Evolutionary conservation across 2,888 invertebrate genomes (phyloP).

Genomic region (Amiota mariae): DNA sequence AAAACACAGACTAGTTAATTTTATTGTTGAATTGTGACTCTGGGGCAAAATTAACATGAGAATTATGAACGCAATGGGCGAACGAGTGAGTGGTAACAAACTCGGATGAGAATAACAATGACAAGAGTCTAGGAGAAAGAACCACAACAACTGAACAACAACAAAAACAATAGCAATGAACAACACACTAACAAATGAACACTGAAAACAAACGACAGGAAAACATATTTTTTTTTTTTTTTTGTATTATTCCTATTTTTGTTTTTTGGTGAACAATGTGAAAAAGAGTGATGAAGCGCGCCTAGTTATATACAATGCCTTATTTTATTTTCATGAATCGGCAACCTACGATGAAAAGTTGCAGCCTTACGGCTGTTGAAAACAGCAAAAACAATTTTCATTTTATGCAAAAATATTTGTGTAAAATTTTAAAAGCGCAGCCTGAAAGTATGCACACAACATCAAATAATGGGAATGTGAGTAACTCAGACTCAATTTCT

Average conservation of each 20-base stretch:
- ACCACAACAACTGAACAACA: constrained; percentile 35
- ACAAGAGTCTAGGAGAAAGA: not conserved
- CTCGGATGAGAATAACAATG: too few species aligned
- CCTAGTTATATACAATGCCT: too few species aligned
- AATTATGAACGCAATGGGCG: constrained; percentile 57
- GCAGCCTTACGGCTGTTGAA: constrained; percentile 6
- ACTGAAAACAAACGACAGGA: constrained; percentile 29
- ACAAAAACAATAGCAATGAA: constrained; percentile 34
- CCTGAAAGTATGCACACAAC: not conserved
- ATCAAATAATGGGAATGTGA: not conserved
- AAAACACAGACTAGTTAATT: constrained; percentile 54
- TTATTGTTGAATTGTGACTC: constrained; percentile 63
- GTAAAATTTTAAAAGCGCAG: constrained; percentile 7
- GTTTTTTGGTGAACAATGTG: too few species aligned
- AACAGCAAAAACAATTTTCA: constrained; percentile 24
- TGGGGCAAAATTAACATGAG: constrained; percentile 67
- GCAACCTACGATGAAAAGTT: constrained; percentile 17
- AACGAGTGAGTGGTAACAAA: constrained; percentile 44
- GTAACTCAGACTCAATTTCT: not conserved
- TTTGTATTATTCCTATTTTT: too few species aligned
- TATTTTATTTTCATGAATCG: not conserved
- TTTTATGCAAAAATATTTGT: constrained; percentile 28
- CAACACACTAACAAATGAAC: constrained; percentile 15
- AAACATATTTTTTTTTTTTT: constrained; percentile 10
- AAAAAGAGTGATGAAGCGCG: too few species aligned